Conservation (phyloP, 2,113 vertebrate species). For the Lophotis ruficrista region DNA sequence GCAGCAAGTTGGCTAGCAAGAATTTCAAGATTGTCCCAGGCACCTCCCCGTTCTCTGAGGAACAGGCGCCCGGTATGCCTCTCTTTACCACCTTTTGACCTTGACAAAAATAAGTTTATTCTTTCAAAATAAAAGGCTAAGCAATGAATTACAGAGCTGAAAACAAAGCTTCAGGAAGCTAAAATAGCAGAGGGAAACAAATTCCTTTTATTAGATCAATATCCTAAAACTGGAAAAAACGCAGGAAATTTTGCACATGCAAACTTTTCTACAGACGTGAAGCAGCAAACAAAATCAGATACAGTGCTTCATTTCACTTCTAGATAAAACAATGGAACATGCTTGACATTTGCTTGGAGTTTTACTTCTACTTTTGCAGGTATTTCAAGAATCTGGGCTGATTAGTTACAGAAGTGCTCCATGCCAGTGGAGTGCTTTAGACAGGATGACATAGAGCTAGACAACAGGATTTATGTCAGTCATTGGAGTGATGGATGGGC, state of each 20-base stretch:
- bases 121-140: neutral
- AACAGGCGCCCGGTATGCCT: neutral
- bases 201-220: neutral
- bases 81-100: neutral
- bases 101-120: neutral
- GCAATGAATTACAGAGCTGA: neutral
- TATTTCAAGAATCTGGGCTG: neutral
- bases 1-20: neutral
- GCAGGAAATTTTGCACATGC: neutral
- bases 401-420: neutral
- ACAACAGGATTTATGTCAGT: neutral
- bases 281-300: neutral
- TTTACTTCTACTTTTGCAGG: neutral
- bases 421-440: neutral
- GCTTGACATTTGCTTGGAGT: neutral
- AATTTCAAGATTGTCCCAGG: neutral
- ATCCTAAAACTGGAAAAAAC: neutral
- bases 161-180: neutral
- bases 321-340: neutral
- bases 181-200: neutral
- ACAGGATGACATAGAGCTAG: neutral
- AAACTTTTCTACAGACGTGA: neutral
- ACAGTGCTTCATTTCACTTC: neutral
- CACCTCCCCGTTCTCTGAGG: neutral
- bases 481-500: neutral